Percentiles rank a stretch among this genome's conserved stretches.
phyloP scores from a whole-genome alignment of 1,140 invertebrate species.

The Pentalonia nigronervosa region DNA sequence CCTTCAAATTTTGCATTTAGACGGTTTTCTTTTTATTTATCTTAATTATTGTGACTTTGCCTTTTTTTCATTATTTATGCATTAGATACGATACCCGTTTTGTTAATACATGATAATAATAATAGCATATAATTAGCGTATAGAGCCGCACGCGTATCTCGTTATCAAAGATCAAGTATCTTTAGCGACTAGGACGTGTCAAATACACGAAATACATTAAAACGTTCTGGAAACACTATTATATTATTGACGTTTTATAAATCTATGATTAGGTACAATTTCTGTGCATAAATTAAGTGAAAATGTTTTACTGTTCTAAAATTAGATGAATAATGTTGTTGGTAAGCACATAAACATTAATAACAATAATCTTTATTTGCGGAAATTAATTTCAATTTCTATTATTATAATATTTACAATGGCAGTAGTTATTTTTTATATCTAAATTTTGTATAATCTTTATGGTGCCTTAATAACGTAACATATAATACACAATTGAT shows the following conservation, averaged over 20 bases:
- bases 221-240: background rate
- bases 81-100: background rate
- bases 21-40: background rate
- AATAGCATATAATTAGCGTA: background rate
- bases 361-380: background rate
- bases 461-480: background rate
- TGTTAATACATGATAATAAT: background rate
- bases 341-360: background rate
- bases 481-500: background rate
- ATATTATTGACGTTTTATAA: background rate
- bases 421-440: background rate
- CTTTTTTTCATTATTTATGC: constrained; percentile 31
- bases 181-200: background rate
- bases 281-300: background rate
- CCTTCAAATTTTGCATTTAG: background rate
- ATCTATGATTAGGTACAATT: background rate
- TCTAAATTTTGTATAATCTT: background rate
- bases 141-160: background rate
- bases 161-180: background rate
- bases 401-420: background rate
- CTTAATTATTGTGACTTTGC: background rate
- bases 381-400: background rate
- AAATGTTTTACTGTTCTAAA: background rate
- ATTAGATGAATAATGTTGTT: background rate
- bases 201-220: background rate